Evolutionary conservation across 2,113 vertebrate genomes (phyloP).

Genomic region (Salvelinus alpinus): DNA sequence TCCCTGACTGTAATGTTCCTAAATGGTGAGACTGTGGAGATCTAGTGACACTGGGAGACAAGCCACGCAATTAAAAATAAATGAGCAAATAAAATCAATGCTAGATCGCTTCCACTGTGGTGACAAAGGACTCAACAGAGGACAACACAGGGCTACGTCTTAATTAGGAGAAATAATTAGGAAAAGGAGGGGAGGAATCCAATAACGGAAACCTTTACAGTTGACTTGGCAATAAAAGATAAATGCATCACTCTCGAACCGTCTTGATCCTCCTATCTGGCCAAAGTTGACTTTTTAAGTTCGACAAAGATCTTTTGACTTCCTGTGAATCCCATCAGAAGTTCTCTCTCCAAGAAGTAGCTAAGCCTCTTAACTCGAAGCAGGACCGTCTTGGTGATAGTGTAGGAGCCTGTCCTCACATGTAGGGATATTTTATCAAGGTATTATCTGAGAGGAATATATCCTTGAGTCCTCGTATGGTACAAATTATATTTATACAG

Average conservation of each 20-base stretch:
- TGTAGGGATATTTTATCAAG: no score
- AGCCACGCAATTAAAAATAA: conserved; percentile 76
- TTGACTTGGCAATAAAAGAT: background rate
- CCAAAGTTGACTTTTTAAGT: no score
- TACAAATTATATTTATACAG: no score
- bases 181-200: background rate
- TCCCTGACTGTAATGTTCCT: conserved; percentile 47
- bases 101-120: conserved; percentile 71
- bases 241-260: background rate
- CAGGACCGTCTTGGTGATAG: no score
- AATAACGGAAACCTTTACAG: background rate
- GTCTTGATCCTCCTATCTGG: no score
- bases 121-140: conserved; percentile 73
- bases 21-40: conserved; percentile 58
- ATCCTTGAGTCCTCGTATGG: no score
- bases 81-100: conserved; percentile 79
- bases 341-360: no score
- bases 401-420: no score
- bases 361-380: no score
- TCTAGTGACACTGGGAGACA: conserved; percentile 69
- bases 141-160: conserved; percentile 65
- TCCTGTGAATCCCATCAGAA: no score
- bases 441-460: no score
- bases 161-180: conserved; percentile 66
- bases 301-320: no score